Base-by-base conservation (phyloP, 1,140 invertebrate genomes). In the Conopomorpha cramerella region DNA sequence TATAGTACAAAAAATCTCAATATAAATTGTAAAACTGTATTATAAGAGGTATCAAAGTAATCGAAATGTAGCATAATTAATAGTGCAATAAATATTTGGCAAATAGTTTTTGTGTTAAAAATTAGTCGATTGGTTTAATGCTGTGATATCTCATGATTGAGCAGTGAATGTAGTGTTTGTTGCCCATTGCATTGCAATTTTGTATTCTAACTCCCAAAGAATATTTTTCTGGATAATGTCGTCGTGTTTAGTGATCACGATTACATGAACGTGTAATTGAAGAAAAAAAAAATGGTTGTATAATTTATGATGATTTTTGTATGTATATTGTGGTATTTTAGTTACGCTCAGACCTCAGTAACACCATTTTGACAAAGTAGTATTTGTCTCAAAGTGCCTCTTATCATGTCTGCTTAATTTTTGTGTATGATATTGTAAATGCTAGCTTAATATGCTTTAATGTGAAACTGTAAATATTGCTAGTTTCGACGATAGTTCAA, bases 1-100 rank as follows among this genome's bases (percentile, higher is more conserved):
- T 61, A 58, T 64, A 73, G 68, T 73, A 73, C 68, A 73, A 73
- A 72, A 70, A 66, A 67, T 56, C 55, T 53, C 43, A n/a, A n/a
- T n/a, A 58, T 65, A 58, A 61, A 54, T 42, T 64, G 59, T 67
- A 64, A 58, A 61, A 54, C 41, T 64, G 59, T 67, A 64, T 59
- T 59, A 57, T 53, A 59, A 51, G 48, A 34, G 51, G 45, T 58
- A 55, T 61, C 51, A 55, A 54, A 49, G 45, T 54, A 45, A 51
- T 44, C 39, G 38, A 55, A 51, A 49, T 39, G 35, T 62, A 61
- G 59, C 59, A 59, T 65, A 62, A 62, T 57, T 52, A 51, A 45
- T 67, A 67, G 68, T 70, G 68, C 68, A 73, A 73, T 70, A 73
- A 65, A 49, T 46, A 39, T 51, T 47, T 47, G 27, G 43, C 19